Evolutionary conservation across 2,797 vertebrate species (phyloP), one percentile per base, ranked within the genome.

Genomic region (Amblyopsis hoosieri): DNA sequence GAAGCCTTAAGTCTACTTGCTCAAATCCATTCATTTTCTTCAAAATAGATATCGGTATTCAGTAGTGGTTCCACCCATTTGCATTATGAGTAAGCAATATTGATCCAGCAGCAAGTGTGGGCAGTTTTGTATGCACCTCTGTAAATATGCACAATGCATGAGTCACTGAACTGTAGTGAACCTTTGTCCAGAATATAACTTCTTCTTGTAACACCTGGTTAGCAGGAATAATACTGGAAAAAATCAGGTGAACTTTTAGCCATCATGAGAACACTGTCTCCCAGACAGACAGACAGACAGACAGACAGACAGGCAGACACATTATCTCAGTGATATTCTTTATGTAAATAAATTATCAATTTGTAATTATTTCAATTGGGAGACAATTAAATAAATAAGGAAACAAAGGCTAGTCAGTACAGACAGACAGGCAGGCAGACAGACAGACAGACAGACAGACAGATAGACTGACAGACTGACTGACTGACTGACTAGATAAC

Each of bases 161-260:
- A 87, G 66, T 83, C 84, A 82, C 60, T 78, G 75, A 87, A 82
- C 74, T 33, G 10, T 13, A 0, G 17, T 33, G 62, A 80, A 64
- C 77, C 76, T 71, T 69, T 72, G 57, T 62, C 23, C 64, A 67
- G 3, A 63, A 64, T 64, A 69, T 45, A 75, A 46, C 13, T 45
- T 29, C 23, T 42, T 12, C 42, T n/a, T 65, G 69, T 53, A 76
- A 67, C 60, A 68, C 54, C 31, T 65, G 62, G 63, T 57, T n/a
- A 53, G 63, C 47, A 1, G 15, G 65, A 64, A 61, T 37, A 61
- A 61, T 50, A 65, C 45, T 45, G 14, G 3, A 49, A 64, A 72
- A 54, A 12, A 55, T 42, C 8, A 42, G 37, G 37, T 42, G 9
- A 2, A 33, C 10, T 13, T 31, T 13, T 33, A 31, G 5, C 31